A percentile compares a stretch with the other conserved stretches of the same genome.
These are phyloP conservation scores for Ibidorhyncha struthersii DNA, from an alignment of 2,113 vertebrate species.

Conservation along the genomic window DNA sequence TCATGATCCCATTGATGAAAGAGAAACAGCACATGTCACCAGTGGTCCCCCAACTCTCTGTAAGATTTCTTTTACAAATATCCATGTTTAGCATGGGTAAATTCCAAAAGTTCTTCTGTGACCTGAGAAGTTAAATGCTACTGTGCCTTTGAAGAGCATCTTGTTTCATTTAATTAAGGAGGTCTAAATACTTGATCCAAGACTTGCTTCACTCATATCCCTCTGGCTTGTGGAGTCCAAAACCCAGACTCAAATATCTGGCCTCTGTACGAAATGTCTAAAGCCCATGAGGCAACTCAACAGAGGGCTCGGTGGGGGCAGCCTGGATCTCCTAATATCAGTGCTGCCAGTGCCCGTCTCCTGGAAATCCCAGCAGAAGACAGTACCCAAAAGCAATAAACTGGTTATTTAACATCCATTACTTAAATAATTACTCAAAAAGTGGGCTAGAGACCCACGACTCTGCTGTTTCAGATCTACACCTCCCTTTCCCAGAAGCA, in stretches of 20 bases:
- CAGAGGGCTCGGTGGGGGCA: rapidly evolving
- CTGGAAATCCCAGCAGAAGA: not conserved
- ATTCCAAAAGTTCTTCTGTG: not conserved
- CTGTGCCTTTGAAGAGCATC: not conserved
- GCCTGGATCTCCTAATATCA: not conserved
- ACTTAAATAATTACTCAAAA: not conserved
- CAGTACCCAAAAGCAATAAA: not conserved
- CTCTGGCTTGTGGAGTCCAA: not conserved
- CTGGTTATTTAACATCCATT: not conserved
- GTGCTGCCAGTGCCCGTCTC: no score
- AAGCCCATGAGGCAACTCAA: not conserved
- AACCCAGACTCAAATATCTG: not conserved
- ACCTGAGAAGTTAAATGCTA: not conserved
- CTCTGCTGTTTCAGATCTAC: not conserved
- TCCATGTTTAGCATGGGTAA: not conserved
- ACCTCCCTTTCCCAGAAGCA: not conserved
- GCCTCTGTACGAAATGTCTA: no score
- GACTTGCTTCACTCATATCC: not conserved
- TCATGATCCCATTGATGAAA: not conserved
- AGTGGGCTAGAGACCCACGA: not conserved
- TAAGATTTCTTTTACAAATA: not conserved
- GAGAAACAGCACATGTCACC: not conserved
- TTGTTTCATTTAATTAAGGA: not conserved
- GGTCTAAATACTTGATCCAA: not conserved
- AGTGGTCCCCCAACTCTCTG: not conserved